These are phyloP conservation scores for Pteria penguin DNA, from an alignment of 2,888 invertebrate species.

Conservation along the genomic window DNA sequence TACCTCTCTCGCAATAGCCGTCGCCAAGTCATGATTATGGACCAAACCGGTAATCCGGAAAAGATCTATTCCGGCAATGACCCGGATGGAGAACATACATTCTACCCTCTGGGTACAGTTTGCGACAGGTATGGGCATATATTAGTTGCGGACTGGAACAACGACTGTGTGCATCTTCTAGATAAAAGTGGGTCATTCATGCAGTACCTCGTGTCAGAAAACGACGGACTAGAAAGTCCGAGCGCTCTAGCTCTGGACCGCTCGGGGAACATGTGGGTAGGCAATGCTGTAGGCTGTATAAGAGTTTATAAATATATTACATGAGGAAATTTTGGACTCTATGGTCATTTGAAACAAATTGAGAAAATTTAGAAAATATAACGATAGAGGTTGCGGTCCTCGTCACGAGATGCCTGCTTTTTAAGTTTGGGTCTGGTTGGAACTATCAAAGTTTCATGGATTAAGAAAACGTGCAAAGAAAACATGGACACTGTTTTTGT, in stretches of 20 bases:
- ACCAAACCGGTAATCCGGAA: conserved; percentile 45
- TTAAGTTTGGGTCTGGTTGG: no score
- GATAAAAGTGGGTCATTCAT: conserved; percentile 51
- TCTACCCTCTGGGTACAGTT: conserved; percentile 55
- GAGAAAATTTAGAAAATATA: no score
- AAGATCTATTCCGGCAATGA: conserved; percentile 48
- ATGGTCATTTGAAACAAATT: no score
- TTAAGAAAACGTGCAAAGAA: no score
- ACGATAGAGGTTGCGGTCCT: no score
- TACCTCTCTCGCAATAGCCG: conserved; percentile 52
- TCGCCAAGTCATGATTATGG: conserved; percentile 48
- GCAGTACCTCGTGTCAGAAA: conserved; percentile 42
- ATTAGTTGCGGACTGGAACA: conserved; percentile 58
- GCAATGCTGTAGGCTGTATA: conserved; percentile 53
- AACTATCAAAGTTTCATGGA: no score
- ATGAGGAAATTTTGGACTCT: no score
- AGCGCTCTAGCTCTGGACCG: conserved; percentile 52
- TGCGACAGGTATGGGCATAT: conserved; percentile 56
- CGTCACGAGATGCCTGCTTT: no score
- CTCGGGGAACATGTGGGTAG: conserved; percentile 54
- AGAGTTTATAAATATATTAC: conserved; percentile 18
- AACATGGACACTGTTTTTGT: no score
- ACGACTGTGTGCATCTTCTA: conserved; percentile 54
- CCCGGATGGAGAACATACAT: conserved; percentile 45
- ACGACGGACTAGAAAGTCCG: conserved; percentile 52